Conservation (phyloP, 2,888 invertebrate genomes). For the Aporophyla nigra region DNA sequence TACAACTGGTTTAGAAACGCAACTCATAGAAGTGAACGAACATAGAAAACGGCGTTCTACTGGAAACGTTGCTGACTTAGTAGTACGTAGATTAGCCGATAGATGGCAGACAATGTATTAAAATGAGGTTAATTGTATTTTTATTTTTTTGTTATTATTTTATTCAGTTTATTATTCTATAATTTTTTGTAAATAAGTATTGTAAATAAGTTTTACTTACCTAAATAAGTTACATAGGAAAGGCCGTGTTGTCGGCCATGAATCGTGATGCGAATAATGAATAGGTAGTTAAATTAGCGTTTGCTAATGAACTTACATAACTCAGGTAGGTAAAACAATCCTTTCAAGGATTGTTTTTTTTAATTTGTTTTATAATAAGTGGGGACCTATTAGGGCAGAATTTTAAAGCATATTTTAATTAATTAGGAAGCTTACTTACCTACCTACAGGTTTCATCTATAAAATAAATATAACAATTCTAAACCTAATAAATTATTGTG, state of each 20-base stretch:
- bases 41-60: background rate
- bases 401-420: no score
- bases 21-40: background rate
- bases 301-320: constrained; percentile 19
- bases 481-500: no score
- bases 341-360: constrained; percentile 25
- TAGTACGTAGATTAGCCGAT: constrained; percentile 10
- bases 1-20: constrained; percentile 6
- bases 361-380: background rate
- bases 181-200: background rate
- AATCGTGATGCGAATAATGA: constrained; percentile 31
- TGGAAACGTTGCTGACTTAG: background rate
- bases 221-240: background rate
- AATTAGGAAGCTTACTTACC: background rate
- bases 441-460: background rate
- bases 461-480: no score
- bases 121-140: no score
- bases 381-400: background rate
- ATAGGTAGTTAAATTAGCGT: constrained; percentile 22
- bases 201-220: background rate
- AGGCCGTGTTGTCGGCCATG: background rate
- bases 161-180: no score
- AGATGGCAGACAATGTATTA: constrained; percentile 41
- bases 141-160: background rate
- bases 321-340: background rate